Conservation (phyloP, 1,140 invertebrate genomes). For the Drosophila repletoides region DNA sequence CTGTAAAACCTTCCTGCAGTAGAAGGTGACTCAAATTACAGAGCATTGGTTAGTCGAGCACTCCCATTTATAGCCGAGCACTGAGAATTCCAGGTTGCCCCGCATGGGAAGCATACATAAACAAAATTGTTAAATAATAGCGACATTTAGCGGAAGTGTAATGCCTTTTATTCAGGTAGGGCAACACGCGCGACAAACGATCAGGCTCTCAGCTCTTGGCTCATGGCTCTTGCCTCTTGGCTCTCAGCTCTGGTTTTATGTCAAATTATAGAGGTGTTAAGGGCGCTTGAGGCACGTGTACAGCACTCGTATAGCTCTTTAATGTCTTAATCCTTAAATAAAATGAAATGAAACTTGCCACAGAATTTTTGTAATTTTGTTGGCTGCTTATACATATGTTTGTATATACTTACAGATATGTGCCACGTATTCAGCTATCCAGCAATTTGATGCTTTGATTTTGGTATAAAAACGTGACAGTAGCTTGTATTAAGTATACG, state of each 20-base stretch:
- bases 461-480: slow-evolving; percentile 53
- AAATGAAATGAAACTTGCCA: no score
- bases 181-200: slow-evolving; percentile 70
- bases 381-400: not conserved
- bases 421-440: slow-evolving; percentile 26
- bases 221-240: slow-evolving; percentile 3
- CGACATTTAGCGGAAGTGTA: slow-evolving; percentile 76
- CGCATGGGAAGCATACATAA: slow-evolving; percentile 58
- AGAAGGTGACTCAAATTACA: no score
- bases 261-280: slow-evolving; percentile 69
- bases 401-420: no score
- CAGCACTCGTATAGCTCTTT: slow-evolving; percentile 14
- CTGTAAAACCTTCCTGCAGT: no score
- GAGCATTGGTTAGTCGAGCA: no score
- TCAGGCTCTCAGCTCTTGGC: slow-evolving; percentile 21
- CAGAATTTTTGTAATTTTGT: no score
- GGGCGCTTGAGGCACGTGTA: slow-evolving; percentile 21
- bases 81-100: not conserved
- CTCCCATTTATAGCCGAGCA: no score
- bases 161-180: slow-evolving; percentile 56
- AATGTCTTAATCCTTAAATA: slow-evolving; percentile 70
- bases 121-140: slow-evolving; percentile 79
- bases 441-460: slow-evolving; percentile 42
- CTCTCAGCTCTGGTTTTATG: slow-evolving; percentile 37
- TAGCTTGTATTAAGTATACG: slow-evolving; percentile 54